These are phyloP conservation scores for Megastigmus dorsalis DNA, from an alignment of 2,888 invertebrate genomes.

Conservation along the genomic window DNA sequence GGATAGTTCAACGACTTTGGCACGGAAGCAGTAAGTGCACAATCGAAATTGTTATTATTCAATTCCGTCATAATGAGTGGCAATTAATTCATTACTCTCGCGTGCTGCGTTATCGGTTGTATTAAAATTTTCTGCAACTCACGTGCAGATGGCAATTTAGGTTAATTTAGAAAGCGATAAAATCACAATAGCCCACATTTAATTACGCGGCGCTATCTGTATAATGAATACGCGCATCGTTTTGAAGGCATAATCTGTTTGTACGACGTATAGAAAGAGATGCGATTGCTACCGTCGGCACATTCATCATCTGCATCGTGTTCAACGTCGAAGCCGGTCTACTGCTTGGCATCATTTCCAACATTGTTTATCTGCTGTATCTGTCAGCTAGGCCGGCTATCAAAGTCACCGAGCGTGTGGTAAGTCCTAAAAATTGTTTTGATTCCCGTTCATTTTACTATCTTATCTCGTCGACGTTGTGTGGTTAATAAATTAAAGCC, in stretches of 20 bases:
- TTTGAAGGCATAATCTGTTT: not conserved
- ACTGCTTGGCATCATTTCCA: conserved; percentile 81
- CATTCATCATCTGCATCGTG: conserved; percentile 81
- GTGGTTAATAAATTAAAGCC: no score
- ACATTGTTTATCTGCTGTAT: conserved; percentile 80
- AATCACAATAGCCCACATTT: no score
- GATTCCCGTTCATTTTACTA: no score
- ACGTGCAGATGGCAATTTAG: no score
- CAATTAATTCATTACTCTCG: no score
- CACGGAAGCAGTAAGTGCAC: conserved; percentile 74
- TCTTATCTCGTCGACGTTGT: no score
- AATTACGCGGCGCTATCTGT: not conserved
- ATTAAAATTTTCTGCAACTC: no score
- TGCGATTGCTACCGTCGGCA: conserved; percentile 80
- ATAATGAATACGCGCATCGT: not conserved
- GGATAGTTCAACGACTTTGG: conserved; percentile 77
- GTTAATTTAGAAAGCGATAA: no score
- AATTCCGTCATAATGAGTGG: not conserved
- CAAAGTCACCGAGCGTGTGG: conserved; percentile 73
- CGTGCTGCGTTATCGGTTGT: no score
- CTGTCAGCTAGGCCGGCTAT: conserved; percentile 81
- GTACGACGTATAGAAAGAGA: conserved; percentile 76
- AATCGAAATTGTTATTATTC: no score
- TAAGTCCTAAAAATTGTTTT: no score
- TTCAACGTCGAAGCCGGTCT: conserved; percentile 88